phyloP scores from a whole-genome alignment of 1,140 invertebrate species.

The Bathynomus jamesi region DNA sequence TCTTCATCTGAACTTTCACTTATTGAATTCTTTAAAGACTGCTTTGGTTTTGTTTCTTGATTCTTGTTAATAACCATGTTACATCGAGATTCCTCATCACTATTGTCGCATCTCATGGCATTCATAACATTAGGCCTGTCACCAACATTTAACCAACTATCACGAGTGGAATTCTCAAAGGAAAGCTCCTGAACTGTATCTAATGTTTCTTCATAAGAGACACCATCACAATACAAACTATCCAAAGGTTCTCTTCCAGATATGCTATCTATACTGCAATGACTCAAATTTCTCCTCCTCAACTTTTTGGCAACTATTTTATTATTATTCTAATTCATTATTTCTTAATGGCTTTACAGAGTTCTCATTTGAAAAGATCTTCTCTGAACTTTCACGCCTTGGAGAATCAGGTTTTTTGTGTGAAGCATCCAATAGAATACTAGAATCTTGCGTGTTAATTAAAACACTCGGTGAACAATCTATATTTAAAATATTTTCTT shows the following conservation, averaged over 20 bases:
- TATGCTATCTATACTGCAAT: neutral
- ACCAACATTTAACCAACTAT: too few relatives aligned
- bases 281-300: neutral
- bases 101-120: neutral
- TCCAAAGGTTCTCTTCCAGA: neutral
- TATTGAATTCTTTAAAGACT: neutral
- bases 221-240: neutral
- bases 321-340: neutral
- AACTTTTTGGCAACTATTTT: neutral
- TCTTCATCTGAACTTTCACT: neutral
- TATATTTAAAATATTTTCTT: too few relatives aligned
- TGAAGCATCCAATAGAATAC: too few relatives aligned
- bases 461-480: too few relatives aligned
- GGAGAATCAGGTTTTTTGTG: too few relatives aligned
- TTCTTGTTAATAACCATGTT: neutral
- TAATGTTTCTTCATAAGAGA: neutral
- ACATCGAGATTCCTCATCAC: neutral
- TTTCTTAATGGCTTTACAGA: neutral
- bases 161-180: neutral
- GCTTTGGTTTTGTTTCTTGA: neutral
- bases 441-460: too few relatives aligned
- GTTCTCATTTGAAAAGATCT: too few relatives aligned
- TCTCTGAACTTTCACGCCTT: too few relatives aligned
- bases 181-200: neutral
- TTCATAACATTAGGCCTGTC: too few relatives aligned